These are phyloP conservation scores for Aromia moschata DNA, from an alignment of 2,888 invertebrate species.

Conservation along the genomic window DNA sequence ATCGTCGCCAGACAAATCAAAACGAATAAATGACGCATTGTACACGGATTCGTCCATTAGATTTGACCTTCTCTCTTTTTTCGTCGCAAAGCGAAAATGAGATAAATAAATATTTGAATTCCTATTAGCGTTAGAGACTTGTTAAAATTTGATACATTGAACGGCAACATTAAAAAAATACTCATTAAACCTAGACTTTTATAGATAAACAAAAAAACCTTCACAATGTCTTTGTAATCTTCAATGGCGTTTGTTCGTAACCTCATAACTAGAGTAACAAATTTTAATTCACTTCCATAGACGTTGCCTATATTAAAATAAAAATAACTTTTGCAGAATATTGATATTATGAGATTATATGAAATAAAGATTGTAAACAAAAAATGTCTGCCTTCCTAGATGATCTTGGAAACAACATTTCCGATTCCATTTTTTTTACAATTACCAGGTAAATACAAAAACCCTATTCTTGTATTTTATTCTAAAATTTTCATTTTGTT, in stretches of 20 bases:
- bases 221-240: conserved; percentile 1
- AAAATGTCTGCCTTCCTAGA: too few relatives aligned
- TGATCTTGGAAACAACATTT: too few relatives aligned
- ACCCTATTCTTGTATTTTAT: too few relatives aligned
- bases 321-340: too few relatives aligned
- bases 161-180: conserved; percentile 3
- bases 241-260: conserved; percentile 4
- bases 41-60: conserved; percentile 10
- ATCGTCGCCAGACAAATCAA: neutral
- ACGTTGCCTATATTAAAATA: neutral
- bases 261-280: conserved; percentile 2
- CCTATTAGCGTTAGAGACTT: conserved; percentile 10
- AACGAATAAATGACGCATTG: neutral
- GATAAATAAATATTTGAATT: conserved; percentile 7
- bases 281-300: too few relatives aligned
- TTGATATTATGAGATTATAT: too few relatives aligned
- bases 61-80: conserved; percentile 9
- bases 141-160: conserved; percentile 15
- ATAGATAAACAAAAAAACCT: conserved; percentile 7
- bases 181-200: conserved; percentile 7
- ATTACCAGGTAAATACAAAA: too few relatives aligned
- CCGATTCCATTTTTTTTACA: too few relatives aligned
- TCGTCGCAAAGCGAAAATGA: neutral
- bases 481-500: too few relatives aligned
- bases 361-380: too few relatives aligned